Evolutionary conservation across 2,888 invertebrate species (phyloP), one percentile per base, ranked within the genome.

Genomic region (Sphaeridia pumilis): DNA sequence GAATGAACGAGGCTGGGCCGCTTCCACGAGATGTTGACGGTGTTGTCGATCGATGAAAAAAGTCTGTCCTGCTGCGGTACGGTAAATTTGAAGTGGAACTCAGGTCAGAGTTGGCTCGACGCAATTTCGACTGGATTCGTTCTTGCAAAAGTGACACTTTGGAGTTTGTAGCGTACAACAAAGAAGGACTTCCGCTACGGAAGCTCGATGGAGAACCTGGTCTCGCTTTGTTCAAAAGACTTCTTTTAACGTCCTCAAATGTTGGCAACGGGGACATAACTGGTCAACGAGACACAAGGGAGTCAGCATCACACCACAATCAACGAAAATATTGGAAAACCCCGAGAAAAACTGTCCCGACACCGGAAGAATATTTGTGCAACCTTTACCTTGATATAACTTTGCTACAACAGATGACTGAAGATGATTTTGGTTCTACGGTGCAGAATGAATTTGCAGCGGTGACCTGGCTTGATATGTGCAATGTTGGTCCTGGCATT

Each of bases 71-170:
- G 49, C 43, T 55, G 20, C 55, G 46, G 28, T 56, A 52, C 14
- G 54, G 54, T 25, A 46, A 52, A 12, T 31, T 14, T 14, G 58
- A 55, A 26, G 45, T 28, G 3, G 48, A 48, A 43, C 44, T 53
- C n/a, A 60, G 42, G 36, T 63, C 63, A 7, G 63, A 63, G 34
- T 63, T 60, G 3, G 63, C 59, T 10, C 63, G 48, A 22, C 58
- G 38, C 17, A 63, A 53, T 51, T 60, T 63, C n/a, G 59, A 54
- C 46, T 59, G 60, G 26, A 63, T 63, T 50, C 60, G 53, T 35
- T 60, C 63, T 52, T 63, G 60, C 12, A 63, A 50, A 5, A 63
- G 49, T 10, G 60, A 56, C 1, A 63, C 59, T 2, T 58, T 63
- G 3, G 61, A 57, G 20, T 52, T 56, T 5, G 59, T 54, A 28